Percentiles rank a stretch among this genome's conserved stretches.
phyloP scores from a whole-genome alignment of 2,797 vertebrate species.

The Paedocypris micromegethes region DNA sequence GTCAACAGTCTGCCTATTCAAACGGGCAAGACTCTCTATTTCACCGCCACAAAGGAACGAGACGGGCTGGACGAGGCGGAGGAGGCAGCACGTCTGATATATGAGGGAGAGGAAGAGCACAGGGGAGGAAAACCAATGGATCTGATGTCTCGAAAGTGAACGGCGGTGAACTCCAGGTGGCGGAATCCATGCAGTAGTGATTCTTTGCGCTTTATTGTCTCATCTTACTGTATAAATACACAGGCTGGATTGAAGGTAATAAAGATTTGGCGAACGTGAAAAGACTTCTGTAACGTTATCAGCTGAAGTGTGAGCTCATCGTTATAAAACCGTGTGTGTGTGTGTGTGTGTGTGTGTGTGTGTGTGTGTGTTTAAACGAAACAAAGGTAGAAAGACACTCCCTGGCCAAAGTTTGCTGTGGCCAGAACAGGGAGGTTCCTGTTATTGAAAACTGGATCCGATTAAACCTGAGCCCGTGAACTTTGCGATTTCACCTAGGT shows the following conservation, averaged over 20 bases:
- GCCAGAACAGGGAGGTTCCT: conserved; percentile 22
- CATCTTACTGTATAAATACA: conserved; percentile 3
- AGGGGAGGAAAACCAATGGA: conserved; percentile 14
- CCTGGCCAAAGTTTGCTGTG: conserved; percentile 42
- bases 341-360: too few relatives aligned
- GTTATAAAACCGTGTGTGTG: background rate
- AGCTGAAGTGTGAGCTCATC: conserved; percentile 21
- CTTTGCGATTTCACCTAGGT: conserved; percentile 23
- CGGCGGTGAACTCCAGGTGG: conserved; percentile 7
- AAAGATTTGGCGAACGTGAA: conserved; percentile 25
- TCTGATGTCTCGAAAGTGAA: conserved; percentile 27
- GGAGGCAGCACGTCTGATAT: conserved; percentile 24
- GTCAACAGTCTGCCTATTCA: conserved; percentile 48
- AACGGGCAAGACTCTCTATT: conserved; percentile 1
- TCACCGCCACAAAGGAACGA: conserved; percentile 37
- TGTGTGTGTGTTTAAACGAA: background rate
- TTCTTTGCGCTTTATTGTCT: conserved; percentile 20
- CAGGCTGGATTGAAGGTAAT: conserved; percentile 2
- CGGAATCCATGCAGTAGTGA: conserved; percentile 4
- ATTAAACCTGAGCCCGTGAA: conserved; percentile 21
- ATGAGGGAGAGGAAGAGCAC: conserved; percentile 24
- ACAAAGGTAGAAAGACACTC: conserved; percentile 33
- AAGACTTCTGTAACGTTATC: conserved; percentile 20
- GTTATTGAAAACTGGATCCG: conserved; percentile 19
- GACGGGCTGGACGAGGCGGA: conserved; percentile 24